Base-by-base conservation (phyloP, 1,140 invertebrate species). In the Trinorchestia longiramus region DNA sequence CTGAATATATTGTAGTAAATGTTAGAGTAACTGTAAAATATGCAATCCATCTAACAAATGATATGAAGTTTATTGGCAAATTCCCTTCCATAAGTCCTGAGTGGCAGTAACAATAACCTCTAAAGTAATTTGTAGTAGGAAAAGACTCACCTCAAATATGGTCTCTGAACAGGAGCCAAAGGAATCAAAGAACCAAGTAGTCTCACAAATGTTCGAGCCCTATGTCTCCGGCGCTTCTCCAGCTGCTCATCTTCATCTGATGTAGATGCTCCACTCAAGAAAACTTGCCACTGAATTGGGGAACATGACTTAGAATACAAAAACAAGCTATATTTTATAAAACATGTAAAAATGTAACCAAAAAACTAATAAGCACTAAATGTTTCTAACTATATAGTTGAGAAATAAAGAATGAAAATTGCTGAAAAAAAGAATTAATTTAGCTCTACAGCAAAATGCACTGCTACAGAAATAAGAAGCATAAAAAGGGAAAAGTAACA, bases 91-190 rank as follows among this genome's bases (percentile, higher is more conserved):
- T n/a, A n/a, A n/a, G n/a, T 53, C 19, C 19, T 53, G 47, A 53
- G 47, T 8, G 47, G 47, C 47, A 53, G 47, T 19, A 53, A 53
- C 6, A 53, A 53, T 8, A 53, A 19, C 47, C 19, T 53, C 6
- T 28, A 44, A 91, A 44, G 47, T 53, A 91, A 91, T 15, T 28
- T 42, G 43, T 11, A 23, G 11, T 42, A 11, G 41, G 41, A 42
- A 43, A 91, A 91, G 1, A 91, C 88, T 17, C 36, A 94, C 92
- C 92, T 8, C 44, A 94, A 40, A 36, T 94, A 94, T 94, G 92
- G 92, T 28, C 92, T 43, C 43, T 94, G 92, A 40, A 94, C 43
- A 94, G 92, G 92, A 11, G 92, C 92, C 43, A 94, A 45, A 4
- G 92, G 92, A 45, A 94, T 15, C 43, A 94, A 40, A 42, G 92